These are phyloP conservation scores for Papilio machaon DNA, from an alignment of 1,140 invertebrate genomes.

Conservation along the genomic window DNA sequence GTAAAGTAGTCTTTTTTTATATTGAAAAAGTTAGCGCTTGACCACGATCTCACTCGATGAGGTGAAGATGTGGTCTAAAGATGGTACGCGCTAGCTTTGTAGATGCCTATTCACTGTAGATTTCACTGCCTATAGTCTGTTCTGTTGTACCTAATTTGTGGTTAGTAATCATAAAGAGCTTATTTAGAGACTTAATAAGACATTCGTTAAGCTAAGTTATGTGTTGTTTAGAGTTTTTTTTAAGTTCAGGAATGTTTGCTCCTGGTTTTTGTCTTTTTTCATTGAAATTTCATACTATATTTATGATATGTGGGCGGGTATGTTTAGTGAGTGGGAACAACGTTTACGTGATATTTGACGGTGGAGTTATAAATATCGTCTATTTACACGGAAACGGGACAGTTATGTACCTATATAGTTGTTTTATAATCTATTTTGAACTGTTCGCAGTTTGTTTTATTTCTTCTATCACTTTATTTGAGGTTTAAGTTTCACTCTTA, in stretches of 20 bases:
- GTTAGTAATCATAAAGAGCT: neutral
- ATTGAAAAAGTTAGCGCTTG: too few relatives aligned
- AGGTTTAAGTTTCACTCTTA: neutral
- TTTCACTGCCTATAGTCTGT: too few relatives aligned
- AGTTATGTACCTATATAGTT: neutral
- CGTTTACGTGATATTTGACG: neutral
- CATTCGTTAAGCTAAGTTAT: neutral
- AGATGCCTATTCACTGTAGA: too few relatives aligned
- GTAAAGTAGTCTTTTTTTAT: too few relatives aligned
- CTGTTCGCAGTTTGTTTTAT: neutral
- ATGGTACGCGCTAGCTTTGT: too few relatives aligned
- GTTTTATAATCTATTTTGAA: neutral
- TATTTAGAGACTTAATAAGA: neutral
- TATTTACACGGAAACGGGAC: constrained; percentile 1
- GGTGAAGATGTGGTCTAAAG: too few relatives aligned
- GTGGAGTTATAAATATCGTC: neutral
- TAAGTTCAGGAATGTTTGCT: neutral
- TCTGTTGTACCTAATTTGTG: neutral
- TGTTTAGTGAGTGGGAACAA: constrained; percentile 6
- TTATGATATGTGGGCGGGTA: neutral
- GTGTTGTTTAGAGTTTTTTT: neutral
- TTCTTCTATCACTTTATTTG: neutral
- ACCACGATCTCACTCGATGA: too few relatives aligned
- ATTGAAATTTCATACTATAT: neutral
- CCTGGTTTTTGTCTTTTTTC: constrained; percentile 2